These are phyloP conservation scores for Drosophila sulfurigaster DNA, from an alignment of 1,140 invertebrate species.

Conservation along the genomic window DNA sequence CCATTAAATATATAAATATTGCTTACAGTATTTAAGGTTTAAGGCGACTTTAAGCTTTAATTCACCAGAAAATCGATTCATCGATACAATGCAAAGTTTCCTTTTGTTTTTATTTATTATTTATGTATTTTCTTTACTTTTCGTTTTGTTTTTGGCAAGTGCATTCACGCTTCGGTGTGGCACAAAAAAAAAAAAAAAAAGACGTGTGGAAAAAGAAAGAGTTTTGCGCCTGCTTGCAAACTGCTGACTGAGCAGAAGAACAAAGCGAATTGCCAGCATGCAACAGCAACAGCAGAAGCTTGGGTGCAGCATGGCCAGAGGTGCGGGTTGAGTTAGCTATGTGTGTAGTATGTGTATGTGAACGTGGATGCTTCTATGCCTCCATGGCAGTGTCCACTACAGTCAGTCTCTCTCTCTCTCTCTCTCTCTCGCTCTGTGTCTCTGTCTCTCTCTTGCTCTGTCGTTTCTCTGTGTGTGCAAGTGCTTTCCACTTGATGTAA, in stretches of 20 bases:
- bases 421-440: constrained; percentile 8
- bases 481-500: constrained; percentile 83
- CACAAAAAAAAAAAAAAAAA: constrained; percentile 20
- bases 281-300: constrained; percentile 33
- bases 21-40: neutral
- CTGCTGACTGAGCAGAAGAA: constrained; percentile 79
- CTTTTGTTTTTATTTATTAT: too few species aligned
- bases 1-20: too few species aligned
- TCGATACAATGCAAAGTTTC: neutral
- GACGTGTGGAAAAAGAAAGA: constrained; percentile 19
- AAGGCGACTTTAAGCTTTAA: too few species aligned
- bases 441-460: constrained; percentile 11
- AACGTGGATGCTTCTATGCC: constrained; percentile 34
- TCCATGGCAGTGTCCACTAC: constrained; percentile 30
- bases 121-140: neutral
- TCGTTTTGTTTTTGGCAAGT: constrained; percentile 19
- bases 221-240: constrained; percentile 53
- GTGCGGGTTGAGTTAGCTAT: constrained; percentile 21
- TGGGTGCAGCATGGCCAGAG: constrained; percentile 34
- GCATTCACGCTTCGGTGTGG: constrained; percentile 49
- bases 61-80: neutral
- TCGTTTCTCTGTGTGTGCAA: constrained; percentile 55
- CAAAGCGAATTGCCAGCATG: constrained; percentile 69
- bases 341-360: constrained; percentile 4
- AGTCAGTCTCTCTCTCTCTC: constrained; percentile 4